Percentiles rank a stretch among this genome's conserved stretches.
Evolutionary conservation across 2,888 invertebrate species (phyloP).

Genomic region (Rhyacophila evoluta): DNA sequence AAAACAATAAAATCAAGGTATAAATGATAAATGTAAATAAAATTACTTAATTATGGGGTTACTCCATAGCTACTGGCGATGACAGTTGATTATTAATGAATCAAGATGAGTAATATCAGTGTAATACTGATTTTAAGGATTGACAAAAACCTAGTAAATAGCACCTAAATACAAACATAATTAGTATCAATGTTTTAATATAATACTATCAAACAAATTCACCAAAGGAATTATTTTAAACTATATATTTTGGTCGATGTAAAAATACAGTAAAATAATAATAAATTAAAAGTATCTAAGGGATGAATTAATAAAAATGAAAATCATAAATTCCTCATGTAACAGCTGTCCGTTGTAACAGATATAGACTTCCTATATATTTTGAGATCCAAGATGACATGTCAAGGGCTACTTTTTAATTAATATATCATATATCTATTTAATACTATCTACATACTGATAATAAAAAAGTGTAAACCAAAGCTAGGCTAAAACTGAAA

Average conservation of each 20-base stretch:
- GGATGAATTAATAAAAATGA: neutral
- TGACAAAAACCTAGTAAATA: neutral
- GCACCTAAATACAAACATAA: too few species aligned
- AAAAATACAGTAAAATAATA: constrained; percentile 8
- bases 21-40: neutral
- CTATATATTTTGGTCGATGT: neutral
- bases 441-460: neutral
- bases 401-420: neutral
- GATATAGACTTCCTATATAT: neutral
- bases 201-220: neutral
- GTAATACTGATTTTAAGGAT: neutral
- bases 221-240: neutral
- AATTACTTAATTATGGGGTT: neutral
- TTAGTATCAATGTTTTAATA: neutral
- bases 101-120: neutral
- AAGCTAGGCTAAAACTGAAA: constrained; percentile 17
- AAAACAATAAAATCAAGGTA: constrained; percentile 2
- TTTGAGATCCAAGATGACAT: neutral
- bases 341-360: neutral
- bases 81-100: neutral
- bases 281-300: constrained; percentile 33
- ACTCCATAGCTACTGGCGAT: constrained; percentile 16
- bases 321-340: constrained; percentile 27
- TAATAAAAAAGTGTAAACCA: constrained; percentile 12
- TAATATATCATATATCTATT: neutral